A percentile compares a stretch with the other conserved stretches of the same genome.
Evolutionary conservation across 2,888 invertebrate species (phyloP).

Genomic region (Lysandra bellargus): DNA sequence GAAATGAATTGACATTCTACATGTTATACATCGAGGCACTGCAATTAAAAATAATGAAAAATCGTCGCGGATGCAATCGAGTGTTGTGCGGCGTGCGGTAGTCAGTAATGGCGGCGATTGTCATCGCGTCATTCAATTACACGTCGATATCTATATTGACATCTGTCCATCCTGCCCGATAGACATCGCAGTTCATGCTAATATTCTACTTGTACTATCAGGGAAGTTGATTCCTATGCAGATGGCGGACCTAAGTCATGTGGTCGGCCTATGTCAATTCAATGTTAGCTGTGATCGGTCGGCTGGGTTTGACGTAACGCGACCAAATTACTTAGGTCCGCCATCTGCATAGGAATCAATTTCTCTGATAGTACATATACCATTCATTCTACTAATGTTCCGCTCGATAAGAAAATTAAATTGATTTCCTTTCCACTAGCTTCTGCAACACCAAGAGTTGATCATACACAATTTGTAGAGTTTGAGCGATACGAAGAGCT

Average conservation of each 20-base stretch:
- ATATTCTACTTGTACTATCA: background rate
- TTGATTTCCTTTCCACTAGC: background rate
- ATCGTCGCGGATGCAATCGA: constrained; percentile 15
- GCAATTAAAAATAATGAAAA: constrained; percentile 34
- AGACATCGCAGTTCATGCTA: background rate
- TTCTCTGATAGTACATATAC: too few relatives aligned
- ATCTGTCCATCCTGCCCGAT: constrained; percentile 43
- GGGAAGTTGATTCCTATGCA: too few relatives aligned
- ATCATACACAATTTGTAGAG: background rate
- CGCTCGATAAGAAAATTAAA: background rate
- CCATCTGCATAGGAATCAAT: too few relatives aligned
- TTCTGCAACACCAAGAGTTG: background rate
- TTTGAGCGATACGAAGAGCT: background rate
- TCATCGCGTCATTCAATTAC: constrained; percentile 17
- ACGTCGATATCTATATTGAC: background rate
- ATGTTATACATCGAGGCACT: constrained; percentile 8
- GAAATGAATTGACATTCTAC: too few relatives aligned
- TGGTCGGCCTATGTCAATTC: too few relatives aligned
- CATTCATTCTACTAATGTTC: background rate
- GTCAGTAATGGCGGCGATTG: constrained; percentile 12
- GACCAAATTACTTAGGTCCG: too few relatives aligned
- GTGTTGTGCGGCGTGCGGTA: background rate
- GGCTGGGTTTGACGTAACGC: too few relatives aligned
- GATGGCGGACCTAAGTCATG: too few relatives aligned
- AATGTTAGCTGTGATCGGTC: too few relatives aligned